phyloP scores from a whole-genome alignment of 53 echinoderm and acorn worm species.

The Antedon mediterranea region DNA sequence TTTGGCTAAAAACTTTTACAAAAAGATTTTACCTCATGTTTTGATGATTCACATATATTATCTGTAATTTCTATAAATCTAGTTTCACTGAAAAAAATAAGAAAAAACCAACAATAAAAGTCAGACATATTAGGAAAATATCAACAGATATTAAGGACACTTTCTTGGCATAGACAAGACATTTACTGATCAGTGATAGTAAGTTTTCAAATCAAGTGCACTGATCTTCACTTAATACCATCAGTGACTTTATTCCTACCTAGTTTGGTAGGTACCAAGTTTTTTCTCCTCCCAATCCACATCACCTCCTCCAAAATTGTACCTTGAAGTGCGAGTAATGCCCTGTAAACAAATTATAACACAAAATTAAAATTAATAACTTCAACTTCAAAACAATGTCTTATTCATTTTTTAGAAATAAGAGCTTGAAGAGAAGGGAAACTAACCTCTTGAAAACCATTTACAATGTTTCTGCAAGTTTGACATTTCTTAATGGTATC shows the following conservation, averaged over 20 bases:
- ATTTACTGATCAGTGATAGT: too few relatives aligned
- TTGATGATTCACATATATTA: slow-evolving; percentile 53
- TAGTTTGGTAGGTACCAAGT: slow-evolving; percentile 84
- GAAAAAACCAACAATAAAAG: not conserved
- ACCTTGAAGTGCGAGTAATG: slow-evolving; percentile 66
- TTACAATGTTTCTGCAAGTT: slow-evolving; percentile 32
- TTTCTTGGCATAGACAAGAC: too few relatives aligned
- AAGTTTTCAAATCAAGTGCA: too few relatives aligned
- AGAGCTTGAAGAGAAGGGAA: too few relatives aligned
- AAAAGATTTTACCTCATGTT: slow-evolving; percentile 58
- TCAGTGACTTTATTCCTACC: slow-evolving; percentile 50
- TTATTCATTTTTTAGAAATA: not conserved
- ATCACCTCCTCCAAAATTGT: slow-evolving; percentile 87
- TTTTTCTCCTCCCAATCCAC: slow-evolving; percentile 93
- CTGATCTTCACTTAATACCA: too few relatives aligned
- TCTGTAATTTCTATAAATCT: slow-evolving; percentile 96
- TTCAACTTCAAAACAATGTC: not conserved
- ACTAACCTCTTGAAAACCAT: slow-evolving; percentile 53
- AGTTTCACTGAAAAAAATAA: slow-evolving; percentile 62
- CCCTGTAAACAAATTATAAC: slow-evolving; percentile 31
- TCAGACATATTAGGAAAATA: too few relatives aligned
- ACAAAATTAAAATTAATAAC: not conserved
- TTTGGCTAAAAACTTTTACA: too few relatives aligned
- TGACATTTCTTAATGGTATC: slow-evolving; percentile 34
- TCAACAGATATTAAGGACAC: too few relatives aligned